These are phyloP conservation scores for Vespertilio murinus DNA, from an alignment of 2,797 vertebrate genomes.

Conservation along the genomic window DNA sequence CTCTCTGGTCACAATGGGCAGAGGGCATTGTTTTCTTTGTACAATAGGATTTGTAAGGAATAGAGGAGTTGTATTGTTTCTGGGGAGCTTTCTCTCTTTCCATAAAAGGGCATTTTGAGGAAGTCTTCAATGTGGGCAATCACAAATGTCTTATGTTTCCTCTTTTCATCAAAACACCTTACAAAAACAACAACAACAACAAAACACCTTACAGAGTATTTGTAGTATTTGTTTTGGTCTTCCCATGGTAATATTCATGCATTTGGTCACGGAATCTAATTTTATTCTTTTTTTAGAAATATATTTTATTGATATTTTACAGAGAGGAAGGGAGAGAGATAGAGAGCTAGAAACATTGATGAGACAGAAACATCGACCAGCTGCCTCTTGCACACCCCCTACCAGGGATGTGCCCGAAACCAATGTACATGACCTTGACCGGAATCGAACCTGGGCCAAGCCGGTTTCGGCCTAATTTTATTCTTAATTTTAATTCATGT, in stretches of 20 bases:
- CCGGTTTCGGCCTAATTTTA: too few relatives aligned
- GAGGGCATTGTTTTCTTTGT: not conserved
- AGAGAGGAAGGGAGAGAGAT: too few relatives aligned
- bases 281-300: too few relatives aligned
- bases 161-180: constrained; percentile 14
- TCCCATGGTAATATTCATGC: not conserved
- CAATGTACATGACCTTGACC: too few relatives aligned
- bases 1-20: not conserved
- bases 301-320: too few relatives aligned
- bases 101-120: not conserved
- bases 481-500: not conserved
- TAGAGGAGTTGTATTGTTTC: not conserved
- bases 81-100: not conserved
- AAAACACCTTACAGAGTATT: not conserved
- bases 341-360: too few relatives aligned
- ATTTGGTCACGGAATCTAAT: constrained; percentile 11
- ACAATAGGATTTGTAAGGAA: not conserved
- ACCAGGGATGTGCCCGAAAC: too few relatives aligned
- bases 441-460: too few relatives aligned
- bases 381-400: too few relatives aligned
- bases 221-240: constrained; percentile 5
- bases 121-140: not conserved
- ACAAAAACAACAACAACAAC: too few relatives aligned
- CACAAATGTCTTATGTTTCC: not conserved
- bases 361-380: too few relatives aligned